Evolutionary conservation across 2,113 vertebrate species (phyloP).

Genomic region (Loxodonta africana): DNA sequence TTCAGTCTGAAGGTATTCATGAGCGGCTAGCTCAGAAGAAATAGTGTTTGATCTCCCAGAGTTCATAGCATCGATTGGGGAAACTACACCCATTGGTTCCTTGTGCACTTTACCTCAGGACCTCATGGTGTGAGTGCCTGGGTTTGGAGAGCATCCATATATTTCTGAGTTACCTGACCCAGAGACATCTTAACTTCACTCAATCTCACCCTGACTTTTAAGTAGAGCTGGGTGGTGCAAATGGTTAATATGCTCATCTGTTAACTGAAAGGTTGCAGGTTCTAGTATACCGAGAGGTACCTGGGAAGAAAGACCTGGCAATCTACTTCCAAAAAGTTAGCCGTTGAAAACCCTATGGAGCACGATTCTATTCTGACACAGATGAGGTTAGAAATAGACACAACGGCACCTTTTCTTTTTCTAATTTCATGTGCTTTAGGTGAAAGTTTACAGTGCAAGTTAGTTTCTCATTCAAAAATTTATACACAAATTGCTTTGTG

Average conservation of each 20-base stretch:
- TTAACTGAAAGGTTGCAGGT: background rate
- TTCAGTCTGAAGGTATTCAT: background rate
- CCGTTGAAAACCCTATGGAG: background rate
- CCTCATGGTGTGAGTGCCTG: no score
- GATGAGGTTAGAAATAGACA: background rate
- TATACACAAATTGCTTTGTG: no score
- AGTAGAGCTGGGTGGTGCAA: background rate
- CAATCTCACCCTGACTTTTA: background rate
- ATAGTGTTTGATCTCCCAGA: accelerated
- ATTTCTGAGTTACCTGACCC: background rate
- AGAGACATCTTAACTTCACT: background rate
- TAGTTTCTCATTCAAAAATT: no score
- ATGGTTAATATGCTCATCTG: background rate
- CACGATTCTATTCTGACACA: background rate
- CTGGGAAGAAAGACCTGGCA: background rate
- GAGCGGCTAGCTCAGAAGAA: accelerated
- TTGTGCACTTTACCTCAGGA: accelerated
- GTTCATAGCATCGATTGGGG: background rate
- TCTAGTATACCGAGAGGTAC: background rate
- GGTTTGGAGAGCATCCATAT: background rate
- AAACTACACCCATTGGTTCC: background rate
- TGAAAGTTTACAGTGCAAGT: no score
- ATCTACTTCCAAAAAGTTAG: background rate
- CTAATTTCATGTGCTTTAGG: no score
- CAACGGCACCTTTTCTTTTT: background rate